Percentiles rank a stretch among this genome's conserved stretches.
Evolutionary conservation across 2,888 invertebrate genomes (phyloP).

Genomic region (Drosophila acutilabella): DNA sequence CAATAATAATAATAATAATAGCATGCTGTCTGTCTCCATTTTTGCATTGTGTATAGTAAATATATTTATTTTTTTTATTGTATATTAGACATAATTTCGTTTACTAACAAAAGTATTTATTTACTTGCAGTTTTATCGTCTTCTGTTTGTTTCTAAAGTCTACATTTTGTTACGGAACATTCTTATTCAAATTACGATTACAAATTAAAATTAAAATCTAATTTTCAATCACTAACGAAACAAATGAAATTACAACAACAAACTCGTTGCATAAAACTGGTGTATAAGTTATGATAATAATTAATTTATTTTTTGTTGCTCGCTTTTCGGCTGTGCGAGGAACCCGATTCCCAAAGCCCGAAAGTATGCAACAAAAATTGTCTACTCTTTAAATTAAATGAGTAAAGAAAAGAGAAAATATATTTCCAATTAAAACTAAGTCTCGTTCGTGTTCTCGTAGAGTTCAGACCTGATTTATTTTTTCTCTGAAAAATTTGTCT

Average conservation of each 20-base stretch:
- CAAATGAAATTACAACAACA: conserved; percentile 52
- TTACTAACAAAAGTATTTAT: conserved; percentile 61
- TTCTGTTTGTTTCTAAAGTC: conserved; percentile 79
- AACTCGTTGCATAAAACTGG: conserved; percentile 57
- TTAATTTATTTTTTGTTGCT: conserved; percentile 25
- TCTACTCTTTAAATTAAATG: not conserved
- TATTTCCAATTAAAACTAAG: too few species aligned
- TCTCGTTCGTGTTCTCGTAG: too few species aligned
- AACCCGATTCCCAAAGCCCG: conserved; percentile 24
- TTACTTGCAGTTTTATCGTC: conserved; percentile 80
- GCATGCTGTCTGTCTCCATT: conserved; percentile 50
- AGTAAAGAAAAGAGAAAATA: not conserved
- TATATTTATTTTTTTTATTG: conserved; percentile 42
- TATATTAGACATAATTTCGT: conserved; percentile 67
- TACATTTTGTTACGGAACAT: conserved; percentile 80
- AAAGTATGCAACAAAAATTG: conserved; percentile 43
- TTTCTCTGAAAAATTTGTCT: too few species aligned
- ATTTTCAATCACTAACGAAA: conserved; percentile 60
- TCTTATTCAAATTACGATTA: conserved; percentile 65
- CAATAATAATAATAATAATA: conserved; percentile 38
- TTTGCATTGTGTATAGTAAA: conserved; percentile 52
- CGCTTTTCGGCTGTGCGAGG: conserved; percentile 51
- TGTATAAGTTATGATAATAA: conserved; percentile 37
- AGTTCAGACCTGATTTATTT: too few species aligned
- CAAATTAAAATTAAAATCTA: conserved; percentile 40